Percentiles rank a stretch among this genome's conserved stretches.
Evolutionary conservation across 2,888 invertebrate species (phyloP).

Genomic region (Lagria hirta): DNA sequence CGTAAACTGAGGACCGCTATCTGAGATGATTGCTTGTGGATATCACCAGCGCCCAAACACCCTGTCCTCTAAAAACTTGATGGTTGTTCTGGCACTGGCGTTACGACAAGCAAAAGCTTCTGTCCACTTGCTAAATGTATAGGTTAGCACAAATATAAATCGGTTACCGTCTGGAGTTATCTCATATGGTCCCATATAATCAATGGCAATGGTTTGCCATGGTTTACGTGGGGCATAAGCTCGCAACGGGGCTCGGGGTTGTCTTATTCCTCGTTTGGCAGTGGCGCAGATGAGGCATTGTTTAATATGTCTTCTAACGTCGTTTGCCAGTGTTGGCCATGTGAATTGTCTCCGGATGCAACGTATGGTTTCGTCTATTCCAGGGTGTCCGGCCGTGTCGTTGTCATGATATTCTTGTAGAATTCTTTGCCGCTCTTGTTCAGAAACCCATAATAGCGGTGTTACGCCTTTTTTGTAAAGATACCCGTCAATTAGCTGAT

Average conservation of each 20-base stretch:
- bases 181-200: conserved; percentile 19
- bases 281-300: conserved; percentile 12
- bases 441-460: conserved; percentile 7
- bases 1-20: conserved; percentile 13
- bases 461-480: neutral
- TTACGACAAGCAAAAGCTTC: conserved; percentile 4
- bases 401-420: conserved; percentile 19
- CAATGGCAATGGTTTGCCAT: too few species aligned
- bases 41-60: conserved; percentile 15
- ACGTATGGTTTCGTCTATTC: conserved; percentile 30
- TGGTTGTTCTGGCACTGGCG: neutral
- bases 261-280: conserved; percentile 2
- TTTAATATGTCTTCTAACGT: conserved; percentile 10
- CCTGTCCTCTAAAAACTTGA: conserved; percentile 5
- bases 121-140: conserved; percentile 14
- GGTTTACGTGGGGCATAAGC: too few species aligned
- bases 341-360: conserved; percentile 29
- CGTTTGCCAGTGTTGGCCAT: conserved; percentile 33
- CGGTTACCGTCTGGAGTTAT: conserved; percentile 1
- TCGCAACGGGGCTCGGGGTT: too few species aligned
- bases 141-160: conserved; percentile 9
- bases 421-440: neutral
- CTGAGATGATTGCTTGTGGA: conserved; percentile 15
- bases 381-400: conserved; percentile 29
- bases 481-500: too few species aligned